phyloP scores from a whole-genome alignment of 2,888 invertebrate genomes.

The Mellilla xanthometata region DNA sequence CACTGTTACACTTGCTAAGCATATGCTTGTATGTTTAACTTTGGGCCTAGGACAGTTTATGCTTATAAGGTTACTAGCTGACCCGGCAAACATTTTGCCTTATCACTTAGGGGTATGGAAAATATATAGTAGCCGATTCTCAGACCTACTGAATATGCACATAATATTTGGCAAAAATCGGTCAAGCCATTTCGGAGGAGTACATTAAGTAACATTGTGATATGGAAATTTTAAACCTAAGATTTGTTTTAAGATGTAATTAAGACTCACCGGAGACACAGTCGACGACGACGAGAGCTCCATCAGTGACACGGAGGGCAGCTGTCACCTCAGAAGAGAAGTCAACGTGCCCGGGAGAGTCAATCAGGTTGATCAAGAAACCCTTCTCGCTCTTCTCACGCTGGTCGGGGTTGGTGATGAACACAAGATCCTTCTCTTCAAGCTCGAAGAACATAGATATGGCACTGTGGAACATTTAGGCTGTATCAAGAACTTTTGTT shows the following conservation, averaged over 20 bases:
- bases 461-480: slow-evolving; percentile 85
- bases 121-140: too few relatives aligned
- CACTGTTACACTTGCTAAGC: too few relatives aligned
- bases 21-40: too few relatives aligned
- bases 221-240: background rate
- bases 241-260: background rate
- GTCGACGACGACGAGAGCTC: slow-evolving; percentile 99
- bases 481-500: background rate
- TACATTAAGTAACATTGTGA: too few relatives aligned
- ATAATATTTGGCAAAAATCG: too few relatives aligned
- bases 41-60: too few relatives aligned
- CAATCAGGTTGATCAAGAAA: slow-evolving; percentile 99
- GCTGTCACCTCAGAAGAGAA: slow-evolving; percentile 99
- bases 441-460: slow-evolving; percentile 99
- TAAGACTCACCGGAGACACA: slow-evolving; percentile 95
- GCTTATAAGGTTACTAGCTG: too few relatives aligned
- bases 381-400: slow-evolving; percentile 95
- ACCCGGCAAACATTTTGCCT: too few relatives aligned
- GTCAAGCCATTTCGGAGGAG: too few relatives aligned
- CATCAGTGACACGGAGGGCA: slow-evolving; percentile 99
- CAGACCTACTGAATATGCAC: too few relatives aligned
- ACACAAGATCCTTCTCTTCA: slow-evolving; percentile 95
- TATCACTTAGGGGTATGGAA: too few relatives aligned
- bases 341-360: slow-evolving; percentile 99
- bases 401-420: slow-evolving; percentile 95